Evolutionary conservation across 2,113 vertebrate species (phyloP).

Genomic region (Gopherus evgoodei): DNA sequence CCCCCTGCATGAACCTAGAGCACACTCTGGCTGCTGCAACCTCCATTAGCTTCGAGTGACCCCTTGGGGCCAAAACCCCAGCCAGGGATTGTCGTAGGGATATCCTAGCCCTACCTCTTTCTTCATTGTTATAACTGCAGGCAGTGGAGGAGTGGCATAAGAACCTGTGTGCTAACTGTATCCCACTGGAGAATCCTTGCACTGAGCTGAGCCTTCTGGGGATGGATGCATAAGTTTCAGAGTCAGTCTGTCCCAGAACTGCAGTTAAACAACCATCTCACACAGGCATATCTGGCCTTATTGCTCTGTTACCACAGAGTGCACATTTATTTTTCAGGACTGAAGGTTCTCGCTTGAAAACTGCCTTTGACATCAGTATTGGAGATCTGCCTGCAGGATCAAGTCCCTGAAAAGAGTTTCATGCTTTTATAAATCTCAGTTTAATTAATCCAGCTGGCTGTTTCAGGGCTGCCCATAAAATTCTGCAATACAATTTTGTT

Average conservation of each 20-base stretch:
- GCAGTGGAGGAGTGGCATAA: background rate
- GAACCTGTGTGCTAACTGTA: background rate
- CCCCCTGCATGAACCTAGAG: background rate
- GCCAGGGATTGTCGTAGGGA: background rate
- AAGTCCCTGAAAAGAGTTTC: background rate
- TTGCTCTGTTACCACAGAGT: background rate
- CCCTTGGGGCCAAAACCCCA: background rate
- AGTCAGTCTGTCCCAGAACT: background rate
- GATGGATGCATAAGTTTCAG: background rate
- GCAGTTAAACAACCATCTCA: background rate
- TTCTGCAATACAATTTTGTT: background rate
- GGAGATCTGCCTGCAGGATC: background rate
- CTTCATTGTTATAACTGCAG: background rate
- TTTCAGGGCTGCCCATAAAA: constrained; percentile 9
- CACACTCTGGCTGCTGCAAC: accelerated
- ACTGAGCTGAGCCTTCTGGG: background rate
- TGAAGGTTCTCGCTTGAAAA: background rate
- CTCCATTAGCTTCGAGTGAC: background rate
- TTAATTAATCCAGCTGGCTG: background rate
- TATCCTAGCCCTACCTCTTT: background rate
- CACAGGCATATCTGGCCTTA: background rate
- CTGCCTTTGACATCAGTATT: background rate
- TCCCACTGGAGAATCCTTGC: background rate
- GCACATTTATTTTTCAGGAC: constrained; percentile 21
- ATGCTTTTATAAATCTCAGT: background rate